Evolutionary conservation across 1,140 invertebrate genomes (phyloP), one percentile per base, ranked within the genome.

Genomic region (Pomacea maculata): DNA sequence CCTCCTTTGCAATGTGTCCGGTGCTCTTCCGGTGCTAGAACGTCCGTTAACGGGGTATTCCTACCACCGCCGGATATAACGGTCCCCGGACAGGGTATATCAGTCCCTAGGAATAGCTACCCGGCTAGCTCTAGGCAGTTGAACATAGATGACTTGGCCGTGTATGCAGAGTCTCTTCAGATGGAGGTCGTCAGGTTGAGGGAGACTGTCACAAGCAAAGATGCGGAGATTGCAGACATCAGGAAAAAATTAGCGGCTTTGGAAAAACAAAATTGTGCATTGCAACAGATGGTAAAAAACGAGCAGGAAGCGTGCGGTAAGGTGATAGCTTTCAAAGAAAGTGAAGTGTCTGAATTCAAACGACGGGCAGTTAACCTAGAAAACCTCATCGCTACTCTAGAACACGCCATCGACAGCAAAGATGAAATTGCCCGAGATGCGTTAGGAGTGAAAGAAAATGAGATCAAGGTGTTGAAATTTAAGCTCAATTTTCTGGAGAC

Each of bases 161-260:
- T 65, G 65, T 82, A 70, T 55, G 80, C 80, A 25, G 75, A 82
- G 45, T 70, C 65, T n/a, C 54, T 82, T 25, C 81, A 82, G 78
- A 71, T 82, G 72, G 78, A 82, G 65, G 63, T 82, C 9, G 81
- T 82, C 15, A 79, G 79, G 21, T 74, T 71, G 25, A n/a, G 65
- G 8, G 81, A 82, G 15, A 21, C 17, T n/a, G n/a, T 82, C 11
- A n/a, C 25, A 52, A 29, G 67, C 57, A 68, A 71, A 71, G 75
- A 77, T 14, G n/a, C 25, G 17, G 29, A 75, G 75, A 45, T 75
- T 21, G 68, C 65, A 4, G 74, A 81, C 14, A 45, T 61, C 11
- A 71, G 19, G 55, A 52, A 15, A 19, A 81, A 57, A 14, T 5
- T 70, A 21, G 15, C 17, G 11, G 75, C 65, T 12, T 11, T 76